Base-by-base conservation (phyloP, 2,797 vertebrate genomes). In the Galaxias olidus region DNA sequence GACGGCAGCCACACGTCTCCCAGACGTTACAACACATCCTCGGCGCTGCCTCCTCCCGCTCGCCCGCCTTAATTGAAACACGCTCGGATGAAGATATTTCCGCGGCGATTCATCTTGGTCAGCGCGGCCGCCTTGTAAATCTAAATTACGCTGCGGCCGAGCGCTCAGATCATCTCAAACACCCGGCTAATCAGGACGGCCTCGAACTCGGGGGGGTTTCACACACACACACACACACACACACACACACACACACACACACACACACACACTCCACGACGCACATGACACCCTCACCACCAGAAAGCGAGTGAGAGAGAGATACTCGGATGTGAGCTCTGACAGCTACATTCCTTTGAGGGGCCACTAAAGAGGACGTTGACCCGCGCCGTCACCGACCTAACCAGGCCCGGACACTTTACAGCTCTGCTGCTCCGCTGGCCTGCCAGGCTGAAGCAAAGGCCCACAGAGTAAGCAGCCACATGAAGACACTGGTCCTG, bases 91-190 rank as follows among this genome's bases (percentile, higher is more conserved):
- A 72, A 72, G 11, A 61, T 58, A 69, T 62, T 60, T 66, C 14
- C 79, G 61, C 65, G 70, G 74, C 78, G 65, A 83, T 85, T 70
- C 71, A 82, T 86, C 72, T 73, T 66, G 47, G 53, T 81, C 77
- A 71, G 54, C 48, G 17, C 30, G 52, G 56, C 20, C 55, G 51
- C 9, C 49, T 58, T 17, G 63, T 76, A 76, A 79, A 86, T 81
- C 69, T 76, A 68, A 76, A 77, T 82, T 73, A 76, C 13, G 30
- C 60, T 68, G 51, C 46, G 63, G 71, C 63, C 67, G 63, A 30
- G 6, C 13, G n/a, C 42, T 59, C 44, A 67, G 66, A 72, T 61
- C 62, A 62, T 75, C 63, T 62, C 15, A 20, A 55, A 59, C 68
- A 40, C 75, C 61, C 54, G 65, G 65, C 71, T 74, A 75, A 84